Evolutionary conservation across 2,113 vertebrate species (phyloP), one percentile per base, ranked within the genome.

Genomic region (Dolichallabes microphthalmus): DNA sequence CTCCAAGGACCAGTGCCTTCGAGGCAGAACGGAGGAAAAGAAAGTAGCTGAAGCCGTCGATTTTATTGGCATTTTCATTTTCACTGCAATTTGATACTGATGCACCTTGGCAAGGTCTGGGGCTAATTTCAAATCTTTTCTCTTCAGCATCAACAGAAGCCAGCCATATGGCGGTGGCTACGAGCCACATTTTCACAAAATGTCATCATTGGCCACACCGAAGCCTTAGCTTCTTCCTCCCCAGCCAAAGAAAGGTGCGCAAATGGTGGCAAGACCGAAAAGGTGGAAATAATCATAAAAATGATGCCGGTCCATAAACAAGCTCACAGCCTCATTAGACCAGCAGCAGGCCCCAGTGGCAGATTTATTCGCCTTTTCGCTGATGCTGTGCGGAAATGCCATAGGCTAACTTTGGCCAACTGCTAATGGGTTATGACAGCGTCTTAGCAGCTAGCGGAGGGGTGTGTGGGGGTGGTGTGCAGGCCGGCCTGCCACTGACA

Each of bases 251-350:
- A 94, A 95, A 95, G 90, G 87, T 81, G 75, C 87, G 88, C 78
- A 83, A 71, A 83, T 88, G 87, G 88, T 94, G 96, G 80, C 79
- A 77, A 88, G 96, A 92, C 95, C 92, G 93, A 96, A 95, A 95
- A 95, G 94, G 95, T 96, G 95, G 95, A 97, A 96, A 96, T 97
- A 97, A 97, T 97, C 96, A 96, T 95, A 96, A 95, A 96, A 96
- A 97, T 96, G 95, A 96, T 96, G 95, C 93, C 93, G 93, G 94
- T 96, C 95, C 96, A 96, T 96, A 96, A 96, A 96, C 96, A 96
- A 96, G 95, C 94, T 96, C 95, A 96, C 95, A 96, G 96, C 95
- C 97, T 99, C 97, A 98, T 98, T 98, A 99, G 95, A 93, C 95
- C 94, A 95, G 96, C 95, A 93, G 96, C 95, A 95, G 96, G 94